Conservation (phyloP, 2,113 vertebrate species). For the Callipepla squamata region DNA sequence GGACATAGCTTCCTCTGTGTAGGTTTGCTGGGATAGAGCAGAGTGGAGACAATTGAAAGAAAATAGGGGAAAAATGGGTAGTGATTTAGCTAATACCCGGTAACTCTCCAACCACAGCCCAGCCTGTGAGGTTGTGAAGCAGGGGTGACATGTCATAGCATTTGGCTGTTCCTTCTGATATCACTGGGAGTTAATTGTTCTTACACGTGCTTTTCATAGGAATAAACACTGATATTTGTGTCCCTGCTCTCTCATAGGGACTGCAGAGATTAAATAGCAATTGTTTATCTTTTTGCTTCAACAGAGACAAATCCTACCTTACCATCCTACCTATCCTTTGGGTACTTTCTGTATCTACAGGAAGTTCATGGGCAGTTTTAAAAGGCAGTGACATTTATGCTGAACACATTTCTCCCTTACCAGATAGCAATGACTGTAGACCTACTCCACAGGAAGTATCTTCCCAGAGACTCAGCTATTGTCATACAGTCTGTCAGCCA, state of each 20-base stretch:
- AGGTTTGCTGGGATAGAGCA: background rate
- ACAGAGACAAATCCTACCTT: background rate
- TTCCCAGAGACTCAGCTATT: background rate
- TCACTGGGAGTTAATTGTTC: background rate
- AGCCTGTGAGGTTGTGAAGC: background rate
- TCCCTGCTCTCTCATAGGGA: background rate
- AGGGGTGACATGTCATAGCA: rapidly evolving
- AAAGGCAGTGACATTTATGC: background rate
- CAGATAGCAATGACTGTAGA: background rate
- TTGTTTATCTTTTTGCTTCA: background rate
- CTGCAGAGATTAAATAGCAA: background rate
- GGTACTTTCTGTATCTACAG: background rate
- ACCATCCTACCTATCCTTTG: background rate
- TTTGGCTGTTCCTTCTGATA: background rate
- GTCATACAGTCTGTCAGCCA: background rate
- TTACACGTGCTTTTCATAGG: background rate
- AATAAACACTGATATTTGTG: rapidly evolving
- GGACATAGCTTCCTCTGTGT: background rate
- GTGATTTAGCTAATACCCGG: background rate
- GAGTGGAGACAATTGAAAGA: background rate
- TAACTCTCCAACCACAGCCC: rapidly evolving
- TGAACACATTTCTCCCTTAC: background rate
- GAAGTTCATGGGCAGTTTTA: background rate
- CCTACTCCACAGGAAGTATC: background rate
- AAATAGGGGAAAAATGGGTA: background rate